A percentile compares a stretch with the other conserved stretches of the same genome.
Conservation (phyloP, 2,888 invertebrate species). For the Matsumyia berberina region DNA sequence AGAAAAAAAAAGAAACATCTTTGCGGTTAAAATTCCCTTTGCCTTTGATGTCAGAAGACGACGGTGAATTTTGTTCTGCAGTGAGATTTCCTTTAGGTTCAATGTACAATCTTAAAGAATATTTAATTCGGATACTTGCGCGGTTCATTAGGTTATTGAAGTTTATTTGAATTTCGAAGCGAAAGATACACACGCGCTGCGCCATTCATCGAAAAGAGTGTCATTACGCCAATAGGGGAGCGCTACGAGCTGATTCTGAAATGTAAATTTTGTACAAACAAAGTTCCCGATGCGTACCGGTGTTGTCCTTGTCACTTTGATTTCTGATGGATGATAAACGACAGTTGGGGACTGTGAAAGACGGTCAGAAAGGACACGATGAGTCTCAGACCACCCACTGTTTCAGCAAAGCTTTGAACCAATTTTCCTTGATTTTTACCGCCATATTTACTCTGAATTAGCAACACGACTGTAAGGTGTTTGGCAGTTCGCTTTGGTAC, state of each 20-base stretch:
- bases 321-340: background rate
- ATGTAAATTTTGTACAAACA: constrained; percentile 3
- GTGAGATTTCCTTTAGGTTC: background rate
- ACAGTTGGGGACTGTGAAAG: background rate
- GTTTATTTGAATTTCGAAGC: background rate
- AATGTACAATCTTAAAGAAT: background rate
- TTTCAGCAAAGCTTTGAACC: too few species aligned
- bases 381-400: too few species aligned
- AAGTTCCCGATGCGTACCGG: constrained; percentile 5
- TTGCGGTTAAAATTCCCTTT: constrained; percentile 2
- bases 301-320: constrained; percentile 5
- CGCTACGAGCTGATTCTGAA: constrained; percentile 1
- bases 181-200: background rate
- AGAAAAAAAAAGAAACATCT: background rate
- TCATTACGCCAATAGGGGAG: constrained; percentile 1
- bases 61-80: background rate
- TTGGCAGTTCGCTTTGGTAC: too few species aligned
- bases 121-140: constrained; percentile 22
- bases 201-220: constrained; percentile 6
- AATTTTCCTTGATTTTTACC: too few species aligned
- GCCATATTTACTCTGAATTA: too few species aligned
- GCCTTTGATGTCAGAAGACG: constrained; percentile 19
- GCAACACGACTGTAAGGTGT: too few species aligned
- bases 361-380: too few species aligned
- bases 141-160: constrained; percentile 40